Conservation (phyloP, 2,797 vertebrate genomes). For the Catharus ustulatus region DNA sequence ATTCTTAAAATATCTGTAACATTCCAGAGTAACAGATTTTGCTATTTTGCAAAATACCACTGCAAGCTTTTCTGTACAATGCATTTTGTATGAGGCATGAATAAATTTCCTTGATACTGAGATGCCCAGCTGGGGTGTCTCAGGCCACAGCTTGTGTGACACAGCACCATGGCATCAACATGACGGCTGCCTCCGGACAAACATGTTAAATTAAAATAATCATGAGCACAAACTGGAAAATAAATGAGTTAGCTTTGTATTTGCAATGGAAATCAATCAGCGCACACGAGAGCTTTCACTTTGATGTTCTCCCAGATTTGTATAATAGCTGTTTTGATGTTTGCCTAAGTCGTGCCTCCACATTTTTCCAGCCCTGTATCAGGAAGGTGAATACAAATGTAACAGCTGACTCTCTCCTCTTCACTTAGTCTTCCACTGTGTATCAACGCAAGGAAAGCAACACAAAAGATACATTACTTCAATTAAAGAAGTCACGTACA, state of each 20-base stretch:
- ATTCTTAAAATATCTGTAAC: conserved; percentile 37
- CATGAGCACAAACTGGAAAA: conserved; percentile 28
- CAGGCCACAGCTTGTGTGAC: conserved; percentile 12
- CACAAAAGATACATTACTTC: background rate
- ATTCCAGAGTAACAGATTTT: conserved; percentile 31
- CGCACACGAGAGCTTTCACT: background rate
- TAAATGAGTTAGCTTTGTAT: conserved; percentile 44
- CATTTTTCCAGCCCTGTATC: background rate
- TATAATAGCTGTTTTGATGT: conserved; percentile 48
- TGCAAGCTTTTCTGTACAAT: conserved; percentile 3
- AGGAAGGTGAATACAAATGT: conserved; percentile 11
- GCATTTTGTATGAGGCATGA: conserved; percentile 3
- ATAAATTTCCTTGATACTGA: conserved; percentile 18
- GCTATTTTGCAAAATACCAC: conserved; percentile 19
- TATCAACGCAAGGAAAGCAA: background rate
- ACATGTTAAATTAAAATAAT: conserved; percentile 53
- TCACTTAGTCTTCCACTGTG: background rate
- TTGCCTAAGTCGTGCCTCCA: background rate
- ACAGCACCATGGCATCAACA: conserved; percentile 30
- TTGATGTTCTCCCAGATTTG: conserved; percentile 31
- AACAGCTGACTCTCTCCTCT: background rate
- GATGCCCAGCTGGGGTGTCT: conserved; percentile 33
- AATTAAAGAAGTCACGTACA: background rate
- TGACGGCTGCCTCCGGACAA: background rate
- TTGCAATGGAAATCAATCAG: conserved; percentile 61